Evolutionary conservation across 2,113 vertebrate genomes (phyloP).

Genomic region (Leuciscus idus): DNA sequence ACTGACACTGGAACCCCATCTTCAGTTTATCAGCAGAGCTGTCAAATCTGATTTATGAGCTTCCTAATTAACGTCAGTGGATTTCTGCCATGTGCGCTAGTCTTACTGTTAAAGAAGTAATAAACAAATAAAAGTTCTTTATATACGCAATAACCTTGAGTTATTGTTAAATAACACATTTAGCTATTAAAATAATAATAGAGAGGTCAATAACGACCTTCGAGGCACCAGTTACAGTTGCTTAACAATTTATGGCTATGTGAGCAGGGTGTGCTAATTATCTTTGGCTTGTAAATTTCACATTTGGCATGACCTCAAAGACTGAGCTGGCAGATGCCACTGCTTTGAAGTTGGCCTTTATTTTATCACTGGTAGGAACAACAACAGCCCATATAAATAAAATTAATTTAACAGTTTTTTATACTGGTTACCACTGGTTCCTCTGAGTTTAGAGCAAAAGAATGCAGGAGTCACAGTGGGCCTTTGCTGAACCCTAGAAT

Average conservation of each 20-base stretch:
- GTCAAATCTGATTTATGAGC: background rate
- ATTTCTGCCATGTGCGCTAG: background rate
- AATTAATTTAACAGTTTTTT: background rate
- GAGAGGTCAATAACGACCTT: conserved; percentile 21
- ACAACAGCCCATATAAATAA: background rate
- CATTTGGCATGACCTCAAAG: conserved; percentile 23
- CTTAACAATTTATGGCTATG: conserved; percentile 28
- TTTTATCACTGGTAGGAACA: background rate
- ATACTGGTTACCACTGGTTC: conserved; percentile 33
- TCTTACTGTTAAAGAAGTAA: background rate
- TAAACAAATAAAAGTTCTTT: background rate
- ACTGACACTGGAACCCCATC: background rate
- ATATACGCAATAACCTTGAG: background rate
- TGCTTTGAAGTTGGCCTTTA: conserved; percentile 49
- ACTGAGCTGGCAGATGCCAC: conserved; percentile 24
- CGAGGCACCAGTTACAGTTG: background rate
- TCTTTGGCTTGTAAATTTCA: conserved; percentile 49
- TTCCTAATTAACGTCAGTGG: background rate
- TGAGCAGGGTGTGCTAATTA: conserved; percentile 37
- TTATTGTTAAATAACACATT: background rate
- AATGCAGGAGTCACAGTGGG: conserved; percentile 32
- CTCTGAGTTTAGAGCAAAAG: conserved; percentile 5
- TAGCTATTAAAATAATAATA: conserved; percentile 2
- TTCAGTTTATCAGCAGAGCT: conserved; percentile 9
- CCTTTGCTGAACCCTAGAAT: background rate